Percentiles rank a stretch among this genome's conserved stretches.
These are phyloP conservation scores for Otus scops DNA, from an alignment of 2,797 vertebrate species.

Conservation along the genomic window DNA sequence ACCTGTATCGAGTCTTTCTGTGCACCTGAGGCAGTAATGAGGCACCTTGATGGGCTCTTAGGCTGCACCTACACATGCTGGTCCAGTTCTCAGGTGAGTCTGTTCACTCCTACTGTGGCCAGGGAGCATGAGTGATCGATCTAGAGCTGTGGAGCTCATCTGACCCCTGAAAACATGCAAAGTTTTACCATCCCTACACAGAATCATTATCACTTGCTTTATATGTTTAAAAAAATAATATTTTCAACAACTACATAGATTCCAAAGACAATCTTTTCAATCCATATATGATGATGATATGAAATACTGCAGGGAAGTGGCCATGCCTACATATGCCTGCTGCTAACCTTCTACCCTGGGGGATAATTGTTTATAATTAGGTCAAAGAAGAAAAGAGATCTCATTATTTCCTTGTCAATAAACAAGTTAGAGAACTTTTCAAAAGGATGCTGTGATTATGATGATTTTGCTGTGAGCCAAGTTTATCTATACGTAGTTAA, in stretches of 20 bases:
- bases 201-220: background rate
- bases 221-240: background rate
- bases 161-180: background rate
- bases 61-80: rapidly evolving
- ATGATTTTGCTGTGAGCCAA: background rate
- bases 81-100: background rate
- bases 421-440: background rate
- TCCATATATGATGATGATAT: background rate
- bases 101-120: background rate
- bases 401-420: background rate
- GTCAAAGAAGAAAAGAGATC: background rate
- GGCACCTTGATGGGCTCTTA: rapidly evolving
- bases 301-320: background rate
- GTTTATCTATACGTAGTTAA: background rate
- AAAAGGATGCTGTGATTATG: background rate
- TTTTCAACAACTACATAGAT: background rate
- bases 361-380: background rate
- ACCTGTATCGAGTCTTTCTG: background rate
- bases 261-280: background rate
- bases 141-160: background rate
- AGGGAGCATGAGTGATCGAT: background rate
- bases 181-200: background rate
- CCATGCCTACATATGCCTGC: background rate
- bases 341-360: background rate
- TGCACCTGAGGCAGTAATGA: background rate